Base-by-base conservation (phyloP, 2,797 vertebrate genomes). In the Coracias cyanogaster region DNA sequence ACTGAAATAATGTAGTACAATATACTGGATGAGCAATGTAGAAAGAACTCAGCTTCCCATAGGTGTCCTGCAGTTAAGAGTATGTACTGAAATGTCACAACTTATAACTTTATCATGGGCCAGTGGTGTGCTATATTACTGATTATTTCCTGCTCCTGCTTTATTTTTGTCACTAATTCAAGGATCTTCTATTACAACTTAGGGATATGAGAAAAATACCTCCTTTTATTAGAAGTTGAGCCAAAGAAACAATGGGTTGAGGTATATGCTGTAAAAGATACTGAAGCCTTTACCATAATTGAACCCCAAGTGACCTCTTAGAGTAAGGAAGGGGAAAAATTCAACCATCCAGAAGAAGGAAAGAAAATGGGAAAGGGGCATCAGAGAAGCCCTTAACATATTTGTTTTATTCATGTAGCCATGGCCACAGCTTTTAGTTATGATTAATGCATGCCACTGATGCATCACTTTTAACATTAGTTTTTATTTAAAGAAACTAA, bases 401-500 rank as follows among this genome's bases (percentile, higher is more conserved):
- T 37, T 82, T 97, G 35, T 94, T 96, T 96, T 93, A 92, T 95
- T 90, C 55, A 89, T 82, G 81, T 76, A 89, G 65, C 20, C 24
- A 45, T 62, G 29, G 74, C 64, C 73, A 73, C 67, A 93, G 60
- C 77, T 94, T 93, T 89, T 73, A 96, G 78, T 87, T 78, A 96
- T 94, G 81, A 92, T 85, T 96, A 96, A 92, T 94, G 86, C 60
- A 95, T 97, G 73, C 16, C 58, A 79, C 51, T 55, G 86, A 70
- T 96, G 73, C 73, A 94, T 89, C 54, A 86, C 51, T 90, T 94
- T 60, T 82, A 89, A 58, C 64, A 64, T 89, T 77, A 62, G 33
- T 58, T 95, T 91, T 97, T 94, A 89, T 95, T 96, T 96, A 84
- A 92, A 79, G 51, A 84, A 79, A 90, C 46, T 66, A 73, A 82